Evolutionary conservation across 2,113 vertebrate genomes (phyloP).

Genomic region (Caranx melampygus): DNA sequence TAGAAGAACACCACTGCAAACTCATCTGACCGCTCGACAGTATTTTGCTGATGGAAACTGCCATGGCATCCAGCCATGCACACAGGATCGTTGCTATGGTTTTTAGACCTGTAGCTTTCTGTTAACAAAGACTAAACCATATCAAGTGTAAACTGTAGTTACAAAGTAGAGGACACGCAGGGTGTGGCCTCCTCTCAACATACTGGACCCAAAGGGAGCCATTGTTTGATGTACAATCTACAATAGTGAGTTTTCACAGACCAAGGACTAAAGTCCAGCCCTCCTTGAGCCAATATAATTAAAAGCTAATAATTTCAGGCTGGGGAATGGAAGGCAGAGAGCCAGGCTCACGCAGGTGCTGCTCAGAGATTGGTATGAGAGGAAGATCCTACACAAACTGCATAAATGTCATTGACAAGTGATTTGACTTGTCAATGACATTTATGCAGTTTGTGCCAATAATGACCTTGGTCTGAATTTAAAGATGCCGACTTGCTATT

Average conservation of each 20-base stretch:
- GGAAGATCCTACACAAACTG: background rate
- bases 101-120: slow-evolving; percentile 13
- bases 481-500: background rate
- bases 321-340: slow-evolving; percentile 31
- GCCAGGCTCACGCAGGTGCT: background rate
- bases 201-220: slow-evolving; percentile 24
- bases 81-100: slow-evolving; percentile 15
- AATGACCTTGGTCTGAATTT: background rate
- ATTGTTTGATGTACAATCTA: slow-evolving; percentile 63
- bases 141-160: slow-evolving; percentile 55
- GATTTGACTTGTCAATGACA: background rate
- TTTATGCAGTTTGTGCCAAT: background rate
- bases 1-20: background rate
- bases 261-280: slow-evolving; percentile 15
- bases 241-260: slow-evolving; percentile 34
- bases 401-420: background rate
- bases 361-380: background rate
- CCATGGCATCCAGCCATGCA: background rate
- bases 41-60: background rate
- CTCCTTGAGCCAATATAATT: slow-evolving; percentile 68
- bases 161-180: slow-evolving; percentile 56
- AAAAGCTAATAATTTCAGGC: slow-evolving; percentile 35
- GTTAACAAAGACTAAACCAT: slow-evolving; percentile 47
- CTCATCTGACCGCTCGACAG: background rate
- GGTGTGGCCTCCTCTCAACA: slow-evolving; percentile 47